Evolutionary conservation across 2,888 invertebrate species (phyloP).

Genomic region (Euplexia lucipara): DNA sequence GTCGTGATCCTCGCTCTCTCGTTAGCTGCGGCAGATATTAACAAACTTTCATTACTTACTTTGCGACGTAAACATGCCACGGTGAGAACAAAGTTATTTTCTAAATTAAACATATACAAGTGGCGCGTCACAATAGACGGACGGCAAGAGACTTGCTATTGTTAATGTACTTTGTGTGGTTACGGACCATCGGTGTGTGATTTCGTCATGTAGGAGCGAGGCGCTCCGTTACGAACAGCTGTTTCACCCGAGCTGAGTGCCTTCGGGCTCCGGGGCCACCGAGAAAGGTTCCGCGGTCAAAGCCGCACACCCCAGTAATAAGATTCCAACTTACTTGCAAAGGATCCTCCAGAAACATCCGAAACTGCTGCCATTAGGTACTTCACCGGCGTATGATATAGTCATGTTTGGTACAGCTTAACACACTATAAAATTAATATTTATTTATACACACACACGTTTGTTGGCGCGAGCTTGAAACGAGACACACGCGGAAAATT

Average conservation of each 20-base stretch:
- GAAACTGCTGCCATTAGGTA: conserved; percentile 97
- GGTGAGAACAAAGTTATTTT: conserved; percentile 67
- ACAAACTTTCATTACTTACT: conserved; percentile 72
- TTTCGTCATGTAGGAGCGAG: conserved; percentile 74
- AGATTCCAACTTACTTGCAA: conserved; percentile 93
- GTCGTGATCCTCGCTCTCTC: conserved; percentile 63
- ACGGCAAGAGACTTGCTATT: conserved; percentile 71
- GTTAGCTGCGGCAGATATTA: conserved; percentile 62
- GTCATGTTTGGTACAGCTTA: conserved; percentile 92
- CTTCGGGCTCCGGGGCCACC: conserved; percentile 54
- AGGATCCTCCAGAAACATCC: conserved; percentile 98
- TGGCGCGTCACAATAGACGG: conserved; percentile 73
- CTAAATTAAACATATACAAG: conserved; percentile 65
- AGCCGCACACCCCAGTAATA: conserved; percentile 66
- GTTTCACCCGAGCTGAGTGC: conserved; percentile 69
- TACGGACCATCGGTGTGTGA: conserved; percentile 70
- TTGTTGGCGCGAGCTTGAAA: conserved; percentile 85
- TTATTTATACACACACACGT: conserved; percentile 88
- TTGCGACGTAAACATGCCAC: conserved; percentile 65
- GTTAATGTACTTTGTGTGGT: conserved; percentile 72
- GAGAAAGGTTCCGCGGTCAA: conserved; percentile 64
- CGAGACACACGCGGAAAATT: conserved; percentile 88
- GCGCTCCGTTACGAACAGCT: conserved; percentile 79
- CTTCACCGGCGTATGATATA: conserved; percentile 97
- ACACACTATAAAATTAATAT: conserved; percentile 85